Base-by-base conservation (phyloP, 2,797 vertebrate species). In the Alosa sapidissima region DNA sequence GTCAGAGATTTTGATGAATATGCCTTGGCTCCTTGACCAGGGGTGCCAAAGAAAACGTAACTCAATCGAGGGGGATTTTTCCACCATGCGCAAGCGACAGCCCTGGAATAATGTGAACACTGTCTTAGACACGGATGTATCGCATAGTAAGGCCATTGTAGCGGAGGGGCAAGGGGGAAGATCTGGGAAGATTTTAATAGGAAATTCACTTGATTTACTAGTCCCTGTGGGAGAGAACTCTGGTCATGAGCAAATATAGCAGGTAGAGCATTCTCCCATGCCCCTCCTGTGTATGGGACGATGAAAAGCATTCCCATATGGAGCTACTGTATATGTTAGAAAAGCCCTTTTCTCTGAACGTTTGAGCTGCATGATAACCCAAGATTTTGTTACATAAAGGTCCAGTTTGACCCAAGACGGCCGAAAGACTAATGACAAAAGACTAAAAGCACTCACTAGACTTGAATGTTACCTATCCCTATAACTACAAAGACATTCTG, bases 31-130 rank as follows among this genome's bases (percentile, higher is more conserved):
- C 54, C 75, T 89, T 90, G 90, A 90, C 89, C 88, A 83, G 45
- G n/a, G 14, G 86, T 92, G 95, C 95, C 95, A 96, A 95, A 94
- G 91, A 92, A 95, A 94, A 93, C 94, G 95, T 88, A 81, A 89
- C 89, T 91, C 90, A 89, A 90, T 78, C 92, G 90, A 90, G 88
- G 88, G 92, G 72, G 90, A 92, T 91, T 86, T 92, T 94, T 94
- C 93, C 94, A 92, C 86, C 90, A 54, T 54, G 87, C 88, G 90
- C 90, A 89, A 87, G 88, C 81, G 85, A 88, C 90, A 72, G 87
- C 87, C 85, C 86, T 78, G 16, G 88, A 89, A 94, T 95, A 94
- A 94, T 91, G 91, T 87, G 87, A 81, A n/a, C 87, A 90, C 89
- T 94, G 93, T 94, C 87, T 91, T 83, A 87, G 89, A 86, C 89